Base-by-base conservation (phyloP, 2,797 vertebrate genomes). In the Euphonia xanthogaster region DNA sequence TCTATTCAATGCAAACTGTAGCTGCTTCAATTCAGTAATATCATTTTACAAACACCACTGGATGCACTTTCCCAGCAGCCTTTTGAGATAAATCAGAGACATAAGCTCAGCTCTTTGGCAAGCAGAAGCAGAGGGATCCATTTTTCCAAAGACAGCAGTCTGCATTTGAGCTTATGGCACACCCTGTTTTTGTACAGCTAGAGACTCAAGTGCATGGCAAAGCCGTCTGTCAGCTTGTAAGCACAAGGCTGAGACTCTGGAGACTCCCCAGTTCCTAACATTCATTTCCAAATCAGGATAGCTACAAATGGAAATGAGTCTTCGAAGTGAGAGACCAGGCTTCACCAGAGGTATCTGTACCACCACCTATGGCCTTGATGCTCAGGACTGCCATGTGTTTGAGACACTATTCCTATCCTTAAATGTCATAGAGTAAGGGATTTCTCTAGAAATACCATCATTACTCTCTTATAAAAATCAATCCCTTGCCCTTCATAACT, bases 361-460 rank as follows among this genome's bases (percentile, higher is more conserved):
- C 14, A 28, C 17, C 40, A 39, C 5, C 31, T 54, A 7, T 1
- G 2, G 28, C n/a, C 39, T 55, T 25, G 12, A 21, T 37, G 28
- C 9, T 88, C 2, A 11, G 27, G 18, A 63, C 22, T 70, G 18
- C 23, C 24, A 11, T 4, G 8, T 18, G 8, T 58, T 8, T 72
- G 58, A 73, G 44, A 55, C 4, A 13, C 1, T n/a, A 3, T 40
- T 84, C 14, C 8, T 24, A 23, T 16, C 44, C 51, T 58, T 62
- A 40, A 47, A 12, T 21, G 42, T 18, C 47, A 76, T 4, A 0
- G 0, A 68, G 12, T 37, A 54, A 63, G 19, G 19, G 12, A 60
- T 88, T 94, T 84, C 51, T 74, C 10, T 37, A 90, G 25, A 90
- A 78, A 65, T 20, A 31, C 2, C 14, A 33, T 31, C 9, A 27